Evolutionary conservation across 2,888 invertebrate species (phyloP).

Genomic region (Macrophya alboannulata): DNA sequence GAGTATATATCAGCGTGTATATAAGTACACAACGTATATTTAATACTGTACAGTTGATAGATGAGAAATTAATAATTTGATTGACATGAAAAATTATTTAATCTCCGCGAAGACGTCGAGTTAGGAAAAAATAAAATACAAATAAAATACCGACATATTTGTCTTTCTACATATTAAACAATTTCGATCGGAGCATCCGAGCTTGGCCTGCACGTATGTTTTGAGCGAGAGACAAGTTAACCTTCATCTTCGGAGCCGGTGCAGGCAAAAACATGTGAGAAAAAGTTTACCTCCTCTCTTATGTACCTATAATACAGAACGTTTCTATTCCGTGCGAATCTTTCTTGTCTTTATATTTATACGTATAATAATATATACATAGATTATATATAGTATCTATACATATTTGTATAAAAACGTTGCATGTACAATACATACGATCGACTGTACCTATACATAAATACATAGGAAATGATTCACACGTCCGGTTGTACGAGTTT

Average conservation of each 20-base stretch:
- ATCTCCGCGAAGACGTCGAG: not conserved
- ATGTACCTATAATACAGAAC: conserved; percentile 4
- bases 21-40: too few species aligned
- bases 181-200: conserved; percentile 5
- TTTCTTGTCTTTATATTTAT: not conserved
- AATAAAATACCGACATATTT: not conserved
- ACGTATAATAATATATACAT: not conserved
- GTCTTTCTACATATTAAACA: conserved; percentile 27
- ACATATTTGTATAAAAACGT: not conserved
- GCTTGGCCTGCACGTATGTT: not conserved
- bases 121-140: conserved; percentile 33
- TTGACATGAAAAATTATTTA: not conserved
- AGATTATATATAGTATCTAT: not conserved
- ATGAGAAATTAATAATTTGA: not conserved
- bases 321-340: conserved; percentile 40
- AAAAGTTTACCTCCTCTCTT: conserved; percentile 45
- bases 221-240: conserved; percentile 50
- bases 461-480: conserved; percentile 62
- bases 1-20: not conserved
- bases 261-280: conserved; percentile 48
- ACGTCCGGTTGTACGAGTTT: conserved; percentile 2
- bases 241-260: conserved; percentile 40
- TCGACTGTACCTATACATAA: not conserved
- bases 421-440: not conserved
- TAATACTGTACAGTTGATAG: not conserved